Evolutionary conservation across 2,113 vertebrate genomes (phyloP), one percentile per base, ranked within the genome.

Genomic region (Cathartes aura): DNA sequence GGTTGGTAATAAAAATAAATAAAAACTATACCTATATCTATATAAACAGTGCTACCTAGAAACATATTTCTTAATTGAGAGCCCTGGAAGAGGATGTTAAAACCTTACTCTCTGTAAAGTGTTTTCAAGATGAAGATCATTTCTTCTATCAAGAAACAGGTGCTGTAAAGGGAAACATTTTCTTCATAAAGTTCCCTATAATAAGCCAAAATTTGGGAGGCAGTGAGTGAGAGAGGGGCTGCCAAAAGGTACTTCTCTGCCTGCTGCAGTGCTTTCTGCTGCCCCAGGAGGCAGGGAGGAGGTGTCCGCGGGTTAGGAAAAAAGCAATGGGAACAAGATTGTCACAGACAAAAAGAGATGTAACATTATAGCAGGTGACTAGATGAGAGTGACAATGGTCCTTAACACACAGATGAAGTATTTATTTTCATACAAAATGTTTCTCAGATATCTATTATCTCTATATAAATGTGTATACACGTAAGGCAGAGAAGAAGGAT

Each of bases 11-110:
- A 94, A 97, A 95, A 92, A 96, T 96, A 89, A 97, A 97, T 98
- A 98, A 98, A 98, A 98, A 50, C 55, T 97, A 96, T 98, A 98
- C 96, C 87, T 98, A 84, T 95, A 97, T 97, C 97, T 98, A 92
- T 98, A 97, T 96, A 94, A 93, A 67, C 84, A 96, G 62, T 84
- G 89, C 87, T 96, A 95, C 75, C 88, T 91, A 96, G 79, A 75
- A 80, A 93, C 30, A 52, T 90, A 91, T 95, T 98, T 97, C 93
- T 98, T 98, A 92, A 72, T 5, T 30, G 58, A 85, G 80, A 91
- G 58, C 74, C 43, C 62, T 70, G 64, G 55, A 93, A 79, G 45
- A 75, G 23, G 67, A 60, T 18, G n/a, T 47, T 87, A 70, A 93
- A 74, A 72, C 45, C 82, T 67, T 93, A 45, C 40, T 86, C 89